Evolutionary conservation across 2,888 invertebrate genomes (phyloP), one percentile per base, ranked within the genome.

Genomic region (Cantharis flavilabris): DNA sequence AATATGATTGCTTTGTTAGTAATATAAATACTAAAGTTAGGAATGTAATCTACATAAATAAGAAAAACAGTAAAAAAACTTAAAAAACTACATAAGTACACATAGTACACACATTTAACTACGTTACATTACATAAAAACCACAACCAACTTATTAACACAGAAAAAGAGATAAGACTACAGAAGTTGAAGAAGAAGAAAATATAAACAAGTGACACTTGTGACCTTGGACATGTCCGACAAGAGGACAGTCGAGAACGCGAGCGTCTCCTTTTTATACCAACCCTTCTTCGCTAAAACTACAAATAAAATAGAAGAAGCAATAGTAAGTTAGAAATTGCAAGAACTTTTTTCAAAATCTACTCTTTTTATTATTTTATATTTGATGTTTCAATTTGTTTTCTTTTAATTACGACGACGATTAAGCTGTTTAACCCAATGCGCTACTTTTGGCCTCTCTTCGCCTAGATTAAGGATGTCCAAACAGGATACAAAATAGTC

Each of bases 401-500:
- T 30, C 11, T 49, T 65, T 64, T 65, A 74, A 71, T 65, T 70
- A 14, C 77, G 77, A 14, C 78, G 78, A 16, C 96, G 96, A 90
- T 96, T 95, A 91, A 96, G 92, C 89, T 94, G 93, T 92, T 94
- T 96, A 91, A 96, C 95, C 93, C 94, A 95, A 86, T 91, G 91
- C 91, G 96, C 94, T 90, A 96, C 94, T 88, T 93, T 91, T 87
- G 93, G 93, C 89, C 94, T 91, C 89, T 96, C 94, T 13, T 73
- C 73, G 89, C 96, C 94, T 28, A 87, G 96, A 92, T 88, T 95
- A 85, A 97, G 92, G 87, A 95, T 95, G 89, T 96, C 96, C 88
- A 96, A 91, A 92, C 97, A 97, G 89, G 95, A 95, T 88, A 95
- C 95, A 93, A 96, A 96, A 92, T 94, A 95, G 89, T 94, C 93